Conservation (phyloP, 1,140 invertebrate species). For the Eurosta solidaginis region DNA sequence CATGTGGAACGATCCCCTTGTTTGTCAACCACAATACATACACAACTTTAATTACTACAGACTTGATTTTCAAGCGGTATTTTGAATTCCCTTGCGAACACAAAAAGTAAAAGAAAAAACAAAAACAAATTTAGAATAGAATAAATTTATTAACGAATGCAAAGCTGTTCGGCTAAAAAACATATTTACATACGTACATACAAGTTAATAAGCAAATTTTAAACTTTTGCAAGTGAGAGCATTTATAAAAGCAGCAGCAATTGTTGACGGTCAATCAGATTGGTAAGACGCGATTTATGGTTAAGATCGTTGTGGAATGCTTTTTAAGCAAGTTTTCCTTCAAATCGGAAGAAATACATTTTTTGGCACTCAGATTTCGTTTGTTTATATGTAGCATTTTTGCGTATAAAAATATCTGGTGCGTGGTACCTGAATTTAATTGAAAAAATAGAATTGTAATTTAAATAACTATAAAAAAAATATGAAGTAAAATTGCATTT, state of each 20-base stretch:
- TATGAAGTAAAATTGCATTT: not conserved
- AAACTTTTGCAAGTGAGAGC: not conserved
- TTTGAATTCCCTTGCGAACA: no score
- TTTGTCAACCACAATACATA: no score
- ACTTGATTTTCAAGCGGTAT: no score
- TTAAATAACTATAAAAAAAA: not conserved
- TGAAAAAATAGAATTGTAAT: not conserved
- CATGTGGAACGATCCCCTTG: no score
- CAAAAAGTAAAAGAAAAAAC: no score
- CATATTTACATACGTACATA: not conserved
- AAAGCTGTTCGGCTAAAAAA: no score
- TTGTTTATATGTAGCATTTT: not conserved
- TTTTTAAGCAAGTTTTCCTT: not conserved
- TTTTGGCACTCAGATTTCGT: not conserved
- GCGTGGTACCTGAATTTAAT: not conserved
- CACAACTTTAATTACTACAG: no score
- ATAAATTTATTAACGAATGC: no score
- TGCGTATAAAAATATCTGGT: no score
- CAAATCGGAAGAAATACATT: not conserved
- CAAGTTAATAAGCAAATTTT: not conserved
- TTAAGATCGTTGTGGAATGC: not conserved
- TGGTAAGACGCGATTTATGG: conserved; percentile 5
- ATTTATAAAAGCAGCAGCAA: conserved; percentile 26
- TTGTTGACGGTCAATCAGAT: conserved; percentile 7
- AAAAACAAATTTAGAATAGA: no score